Evolutionary conservation across 2,888 invertebrate genomes (phyloP), one percentile per base, ranked within the genome.

Genomic region (Aspidiotus destructor): DNA sequence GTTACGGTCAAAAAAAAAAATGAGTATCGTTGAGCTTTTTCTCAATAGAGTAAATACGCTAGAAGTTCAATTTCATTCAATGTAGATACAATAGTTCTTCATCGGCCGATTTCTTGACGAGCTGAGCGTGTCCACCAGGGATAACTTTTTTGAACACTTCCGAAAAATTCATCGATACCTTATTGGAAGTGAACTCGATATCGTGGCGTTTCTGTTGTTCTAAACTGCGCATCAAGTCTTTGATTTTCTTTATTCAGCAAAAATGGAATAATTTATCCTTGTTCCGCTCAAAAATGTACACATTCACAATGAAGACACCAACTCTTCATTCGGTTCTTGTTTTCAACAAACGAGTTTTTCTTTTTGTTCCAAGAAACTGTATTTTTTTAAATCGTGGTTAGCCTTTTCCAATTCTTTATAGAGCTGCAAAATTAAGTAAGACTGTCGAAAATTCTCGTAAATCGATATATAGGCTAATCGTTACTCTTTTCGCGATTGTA

Each of bases 91-190:
- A 28, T 28, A 5, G n/a, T 63, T 86, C 88, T 13, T 81, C 83
- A 70, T 87, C 85, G n/a, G 86, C 88, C 8, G 91, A 91, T 75
- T 89, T 88, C 86, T 98, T 90, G 69, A 97, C 88, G 60, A 99
- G 84, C 74, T 90, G 89, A 28, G 94, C 99, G 62, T 91, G 86
- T 2, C 99, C 99, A 68, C 89, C 86, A 0, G 99, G 98, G 11
- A 95, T 99, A 61, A 99, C 81, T 77, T 95, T 95, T 77, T 93
- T 92, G 80, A 99, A 99, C 55, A 99, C 98, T 78, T 97, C 95
- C 8, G 92, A 91, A 78, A 99, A 99, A 78, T 93, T 94, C 79
- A 92, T 92, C 73, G 96, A 95, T 28, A 96, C 94, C 83, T 99
- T 99, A 77, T 94, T 93, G 81, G 99, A 99, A 0, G 99, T 99